Evolutionary conservation across 2,797 vertebrate genomes (phyloP).

Genomic region (Muscicapa comitata): DNA sequence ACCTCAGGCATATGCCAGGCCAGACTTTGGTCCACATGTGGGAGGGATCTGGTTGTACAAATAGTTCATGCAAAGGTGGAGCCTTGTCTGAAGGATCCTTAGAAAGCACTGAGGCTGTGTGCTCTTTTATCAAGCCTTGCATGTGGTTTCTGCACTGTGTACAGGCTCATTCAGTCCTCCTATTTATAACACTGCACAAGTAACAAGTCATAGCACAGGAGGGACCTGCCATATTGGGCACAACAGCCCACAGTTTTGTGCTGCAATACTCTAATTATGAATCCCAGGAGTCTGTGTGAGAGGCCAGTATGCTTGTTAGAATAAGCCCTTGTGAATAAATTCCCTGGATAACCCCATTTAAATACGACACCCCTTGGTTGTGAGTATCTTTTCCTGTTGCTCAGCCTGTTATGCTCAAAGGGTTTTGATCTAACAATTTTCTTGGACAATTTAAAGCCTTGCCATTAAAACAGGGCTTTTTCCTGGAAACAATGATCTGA

Average conservation of each 20-base stretch:
- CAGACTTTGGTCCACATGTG: not conserved
- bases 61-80: not conserved
- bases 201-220: not conserved
- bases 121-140: not conserved
- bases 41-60: not conserved
- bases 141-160: not conserved
- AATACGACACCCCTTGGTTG: not conserved
- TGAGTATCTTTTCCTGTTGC: not conserved
- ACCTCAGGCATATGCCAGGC: not conserved
- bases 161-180: not conserved
- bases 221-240: not conserved
- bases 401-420: not conserved
- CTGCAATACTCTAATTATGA: not conserved
- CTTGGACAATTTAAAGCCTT: not conserved
- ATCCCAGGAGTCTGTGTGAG: not conserved
- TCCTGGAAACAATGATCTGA: not conserved
- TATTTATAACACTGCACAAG: constrained; percentile 4
- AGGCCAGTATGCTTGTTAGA: not conserved
- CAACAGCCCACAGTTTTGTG: not conserved
- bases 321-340: not conserved
- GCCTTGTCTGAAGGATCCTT: not conserved
- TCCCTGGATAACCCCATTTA: not conserved
- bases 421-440: not conserved
- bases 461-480: not conserved
- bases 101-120: not conserved